Conservation (phyloP, 2,113 vertebrate species). For the Hassar affinis region DNA sequence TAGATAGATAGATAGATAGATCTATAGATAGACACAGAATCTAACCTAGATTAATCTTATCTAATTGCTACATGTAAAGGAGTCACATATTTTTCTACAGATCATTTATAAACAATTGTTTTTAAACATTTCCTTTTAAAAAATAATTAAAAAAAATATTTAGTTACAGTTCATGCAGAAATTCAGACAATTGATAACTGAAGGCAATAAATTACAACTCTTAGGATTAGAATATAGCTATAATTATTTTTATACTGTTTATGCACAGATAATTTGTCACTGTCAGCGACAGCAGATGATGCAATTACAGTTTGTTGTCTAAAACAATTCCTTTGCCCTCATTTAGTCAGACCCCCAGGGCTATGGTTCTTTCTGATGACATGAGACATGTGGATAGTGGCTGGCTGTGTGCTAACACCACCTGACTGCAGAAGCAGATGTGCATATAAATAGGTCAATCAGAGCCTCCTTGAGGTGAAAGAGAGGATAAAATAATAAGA, state of each 20-base stretch:
- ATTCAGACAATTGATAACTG: background rate
- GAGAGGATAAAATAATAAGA: slow-evolving; percentile 40
- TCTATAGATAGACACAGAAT: no score
- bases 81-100: background rate
- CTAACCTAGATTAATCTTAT: background rate
- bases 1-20: no score
- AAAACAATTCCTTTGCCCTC: slow-evolving; percentile 43
- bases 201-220: background rate
- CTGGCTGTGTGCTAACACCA: slow-evolving; percentile 51
- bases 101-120: no score
- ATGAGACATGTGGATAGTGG: slow-evolving; percentile 45
- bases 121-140: no score
- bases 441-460: slow-evolving; percentile 52
- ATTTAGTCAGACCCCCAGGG: slow-evolving; percentile 35
- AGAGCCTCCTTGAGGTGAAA: slow-evolving; percentile 37
- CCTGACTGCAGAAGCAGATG: slow-evolving; percentile 53
- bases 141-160: background rate
- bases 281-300: slow-evolving; percentile 40
- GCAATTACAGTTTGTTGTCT: slow-evolving; percentile 48
- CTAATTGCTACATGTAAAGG: background rate
- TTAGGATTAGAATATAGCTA: background rate
- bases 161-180: background rate
- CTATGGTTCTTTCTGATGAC: slow-evolving; percentile 37
- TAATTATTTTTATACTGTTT: slow-evolving; percentile 15
- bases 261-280: slow-evolving; percentile 16